Conservation (phyloP, 2,797 vertebrate species). For the Girardinus metallicus region DNA sequence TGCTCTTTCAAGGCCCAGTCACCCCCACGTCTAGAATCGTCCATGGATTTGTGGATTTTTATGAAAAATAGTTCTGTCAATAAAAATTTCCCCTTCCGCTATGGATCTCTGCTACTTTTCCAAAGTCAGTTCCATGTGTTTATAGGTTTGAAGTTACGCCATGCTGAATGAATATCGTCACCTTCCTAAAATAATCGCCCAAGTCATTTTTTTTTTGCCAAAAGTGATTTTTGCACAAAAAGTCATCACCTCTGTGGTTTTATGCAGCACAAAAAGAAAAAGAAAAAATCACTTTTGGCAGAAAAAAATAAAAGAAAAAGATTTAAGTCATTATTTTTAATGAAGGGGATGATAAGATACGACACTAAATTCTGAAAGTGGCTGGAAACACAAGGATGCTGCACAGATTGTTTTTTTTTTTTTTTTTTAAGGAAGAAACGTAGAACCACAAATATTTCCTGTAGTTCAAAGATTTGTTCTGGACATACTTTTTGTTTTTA, state of each 20-base stretch:
- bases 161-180: neutral
- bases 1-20: too few species aligned
- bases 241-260: too few species aligned
- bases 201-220: too few species aligned
- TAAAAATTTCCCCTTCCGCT: neutral
- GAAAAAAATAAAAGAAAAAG: neutral
- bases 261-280: too few species aligned
- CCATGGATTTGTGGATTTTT: neutral
- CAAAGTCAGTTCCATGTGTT: neutral
- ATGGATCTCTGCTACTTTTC: neutral
- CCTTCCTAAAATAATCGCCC: too few species aligned
- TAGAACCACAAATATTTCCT: neutral
- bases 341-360: too few species aligned
- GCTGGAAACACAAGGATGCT: neutral
- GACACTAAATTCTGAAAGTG: neutral
- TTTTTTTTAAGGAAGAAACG: neutral
- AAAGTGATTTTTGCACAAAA: too few species aligned
- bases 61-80: neutral
- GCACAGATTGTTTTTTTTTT: neutral
- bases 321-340: neutral
- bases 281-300: too few species aligned
- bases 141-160: neutral
- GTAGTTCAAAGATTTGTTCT: neutral
- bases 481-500: neutral
- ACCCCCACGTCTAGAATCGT: neutral